Percentiles rank a stretch among this genome's conserved stretches.
Evolutionary conservation across 2,888 invertebrate genomes (phyloP).

Genomic region (Drosophila hamatofila): DNA sequence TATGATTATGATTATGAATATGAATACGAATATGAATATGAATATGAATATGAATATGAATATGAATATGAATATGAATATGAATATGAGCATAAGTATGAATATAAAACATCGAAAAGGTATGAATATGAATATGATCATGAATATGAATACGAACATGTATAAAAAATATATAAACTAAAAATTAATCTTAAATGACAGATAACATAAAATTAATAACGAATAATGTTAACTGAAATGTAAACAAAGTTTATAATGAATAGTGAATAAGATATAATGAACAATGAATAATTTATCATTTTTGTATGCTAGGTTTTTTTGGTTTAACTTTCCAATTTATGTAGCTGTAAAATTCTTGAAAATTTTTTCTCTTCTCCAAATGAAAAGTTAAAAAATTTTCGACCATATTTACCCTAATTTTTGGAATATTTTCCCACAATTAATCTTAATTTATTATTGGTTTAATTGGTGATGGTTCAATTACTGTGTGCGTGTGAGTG

Average conservation of each 20-base stretch:
- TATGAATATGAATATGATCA: not conserved
- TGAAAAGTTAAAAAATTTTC: constrained; percentile 74
- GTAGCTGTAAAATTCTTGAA: constrained; percentile 65
- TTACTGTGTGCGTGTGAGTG: constrained; percentile 17
- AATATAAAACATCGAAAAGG: no score
- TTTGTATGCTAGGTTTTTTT: constrained; percentile 1
- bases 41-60: not conserved
- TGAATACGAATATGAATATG: not conserved
- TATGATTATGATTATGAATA: not conserved
- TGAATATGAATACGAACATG: not conserved
- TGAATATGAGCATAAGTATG: constrained; percentile 29
- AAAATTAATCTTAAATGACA: not conserved
- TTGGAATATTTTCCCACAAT: constrained; percentile 4
- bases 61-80: not conserved
- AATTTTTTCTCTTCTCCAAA: constrained; percentile 71
- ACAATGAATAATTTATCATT: no score
- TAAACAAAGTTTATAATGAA: not conserved
- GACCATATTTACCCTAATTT: constrained; percentile 42
- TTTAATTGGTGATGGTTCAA: constrained; percentile 59
- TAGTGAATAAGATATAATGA: constrained; percentile 7
- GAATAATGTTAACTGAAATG: not conserved
- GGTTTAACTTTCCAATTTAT: constrained; percentile 27
- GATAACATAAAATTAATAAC: not conserved
- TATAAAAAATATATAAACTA: no score
- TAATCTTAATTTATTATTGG: constrained; percentile 41